Conservation (phyloP, 2,888 invertebrate species). For the Chrysolina haemoptera region DNA sequence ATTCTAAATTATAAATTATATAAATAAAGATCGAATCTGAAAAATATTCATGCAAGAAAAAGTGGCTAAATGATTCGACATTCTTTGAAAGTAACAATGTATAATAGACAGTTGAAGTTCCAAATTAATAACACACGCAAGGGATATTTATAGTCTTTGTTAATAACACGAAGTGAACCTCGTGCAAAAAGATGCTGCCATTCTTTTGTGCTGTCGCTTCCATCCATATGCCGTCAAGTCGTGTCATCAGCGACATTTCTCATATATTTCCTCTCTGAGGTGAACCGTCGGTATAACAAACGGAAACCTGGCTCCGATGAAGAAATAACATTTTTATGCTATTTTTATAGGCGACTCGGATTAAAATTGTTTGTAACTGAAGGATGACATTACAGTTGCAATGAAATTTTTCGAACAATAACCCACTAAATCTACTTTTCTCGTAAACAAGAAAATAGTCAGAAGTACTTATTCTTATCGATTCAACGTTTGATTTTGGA, state of each 20-base stretch:
- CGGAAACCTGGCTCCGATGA: constrained; percentile 69
- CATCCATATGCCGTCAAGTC: constrained; percentile 3
- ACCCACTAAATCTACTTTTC: background rate
- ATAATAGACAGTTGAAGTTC: too few species aligned
- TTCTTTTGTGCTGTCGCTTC: too few species aligned
- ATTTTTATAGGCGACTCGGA: constrained; percentile 66
- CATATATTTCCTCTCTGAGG: constrained; percentile 60
- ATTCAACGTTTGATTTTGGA: too few species aligned
- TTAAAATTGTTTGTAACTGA: constrained; percentile 58
- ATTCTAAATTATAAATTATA: too few species aligned
- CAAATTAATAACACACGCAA: too few species aligned
- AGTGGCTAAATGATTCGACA: too few species aligned
- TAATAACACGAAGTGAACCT: too few species aligned
- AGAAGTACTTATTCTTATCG: background rate
- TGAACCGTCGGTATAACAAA: constrained; percentile 61
- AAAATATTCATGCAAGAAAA: too few species aligned
- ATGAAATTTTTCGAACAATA: constrained; percentile 34
- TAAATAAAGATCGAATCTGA: too few species aligned
- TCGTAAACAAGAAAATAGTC: constrained; percentile 10
- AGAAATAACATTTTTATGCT: constrained; percentile 69
- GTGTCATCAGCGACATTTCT: constrained; percentile 35
- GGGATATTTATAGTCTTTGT: too few species aligned
- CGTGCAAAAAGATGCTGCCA: too few species aligned
- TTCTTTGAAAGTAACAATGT: too few species aligned
- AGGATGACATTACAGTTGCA: constrained; percentile 24